phyloP scores from a whole-genome alignment of 2,113 vertebrate genomes.

The Agapornis roseicollis region DNA sequence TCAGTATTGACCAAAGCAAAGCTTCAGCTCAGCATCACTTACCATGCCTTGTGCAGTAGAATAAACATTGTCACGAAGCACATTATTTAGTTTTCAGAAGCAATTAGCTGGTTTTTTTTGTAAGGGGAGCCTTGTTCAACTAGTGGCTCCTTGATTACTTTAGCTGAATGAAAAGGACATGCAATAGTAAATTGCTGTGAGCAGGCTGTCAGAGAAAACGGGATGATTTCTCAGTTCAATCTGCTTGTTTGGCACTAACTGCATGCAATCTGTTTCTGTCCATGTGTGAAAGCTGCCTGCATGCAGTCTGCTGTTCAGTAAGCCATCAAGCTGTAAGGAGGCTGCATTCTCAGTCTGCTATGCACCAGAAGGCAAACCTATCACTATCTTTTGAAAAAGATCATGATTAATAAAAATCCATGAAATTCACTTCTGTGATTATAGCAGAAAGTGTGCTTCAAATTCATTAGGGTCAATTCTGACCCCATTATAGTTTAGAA shows the following conservation, averaged over 20 bases:
- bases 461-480: conserved; percentile 53
- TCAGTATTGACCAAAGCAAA: conserved; percentile 25
- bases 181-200: conserved; percentile 1
- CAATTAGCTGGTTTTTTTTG: conserved; percentile 22
- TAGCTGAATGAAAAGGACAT: neutral
- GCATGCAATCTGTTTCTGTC: conserved; percentile 39
- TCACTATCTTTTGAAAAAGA: conserved; percentile 56
- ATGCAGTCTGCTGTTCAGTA: neutral
- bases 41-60: neutral
- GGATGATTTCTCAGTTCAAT: neutral
- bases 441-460: conserved; percentile 18
- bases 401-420: conserved; percentile 45
- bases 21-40: neutral
- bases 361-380: conserved; percentile 31
- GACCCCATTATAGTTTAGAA: conserved; percentile 39
- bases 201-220: neutral
- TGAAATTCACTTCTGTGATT: conserved; percentile 54
- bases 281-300: conserved; percentile 41
- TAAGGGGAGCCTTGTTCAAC: neutral
- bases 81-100: conserved; percentile 53
- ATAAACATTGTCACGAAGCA: neutral
- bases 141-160: conserved; percentile 34
- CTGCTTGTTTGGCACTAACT: conserved; percentile 45
- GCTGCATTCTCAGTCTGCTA: conserved; percentile 35
- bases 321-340: neutral